phyloP scores from a whole-genome alignment of 2,797 vertebrate species.

The Meriones psammophilus region DNA sequence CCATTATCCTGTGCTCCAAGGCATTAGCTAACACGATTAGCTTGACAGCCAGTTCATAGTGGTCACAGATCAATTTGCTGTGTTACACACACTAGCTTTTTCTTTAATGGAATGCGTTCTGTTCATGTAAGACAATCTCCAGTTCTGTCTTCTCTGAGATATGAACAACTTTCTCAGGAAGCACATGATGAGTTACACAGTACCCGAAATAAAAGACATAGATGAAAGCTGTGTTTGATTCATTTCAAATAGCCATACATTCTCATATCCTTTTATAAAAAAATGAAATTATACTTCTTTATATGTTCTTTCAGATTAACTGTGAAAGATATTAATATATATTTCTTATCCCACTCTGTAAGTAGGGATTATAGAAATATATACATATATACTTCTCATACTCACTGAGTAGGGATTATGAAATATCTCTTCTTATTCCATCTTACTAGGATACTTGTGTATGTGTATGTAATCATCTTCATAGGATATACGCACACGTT shows the following conservation, averaged over 20 bases:
- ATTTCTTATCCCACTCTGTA: not conserved
- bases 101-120: conserved; percentile 68
- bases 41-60: conserved; percentile 62
- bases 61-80: conserved; percentile 67
- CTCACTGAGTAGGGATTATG: not conserved
- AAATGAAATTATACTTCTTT: conserved; percentile 41
- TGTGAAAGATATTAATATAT: conserved; percentile 17
- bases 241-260: conserved; percentile 67
- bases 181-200: conserved; percentile 52
- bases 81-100: conserved; percentile 71
- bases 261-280: conserved; percentile 52
- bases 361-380: not conserved
- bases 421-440: not conserved
- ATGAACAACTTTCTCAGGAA: conserved; percentile 70
- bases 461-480: not conserved
- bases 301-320: conserved; percentile 27
- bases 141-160: not conserved
- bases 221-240: conserved; percentile 58
- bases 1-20: conserved; percentile 34
- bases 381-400: not conserved
- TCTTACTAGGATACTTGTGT: not conserved
- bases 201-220: conserved; percentile 68
- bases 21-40: conserved; percentile 56
- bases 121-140: conserved; percentile 71
- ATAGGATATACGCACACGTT: not conserved